Conservation (phyloP, 2,888 invertebrate genomes). For the Sinohyriopsis cumingii region DNA sequence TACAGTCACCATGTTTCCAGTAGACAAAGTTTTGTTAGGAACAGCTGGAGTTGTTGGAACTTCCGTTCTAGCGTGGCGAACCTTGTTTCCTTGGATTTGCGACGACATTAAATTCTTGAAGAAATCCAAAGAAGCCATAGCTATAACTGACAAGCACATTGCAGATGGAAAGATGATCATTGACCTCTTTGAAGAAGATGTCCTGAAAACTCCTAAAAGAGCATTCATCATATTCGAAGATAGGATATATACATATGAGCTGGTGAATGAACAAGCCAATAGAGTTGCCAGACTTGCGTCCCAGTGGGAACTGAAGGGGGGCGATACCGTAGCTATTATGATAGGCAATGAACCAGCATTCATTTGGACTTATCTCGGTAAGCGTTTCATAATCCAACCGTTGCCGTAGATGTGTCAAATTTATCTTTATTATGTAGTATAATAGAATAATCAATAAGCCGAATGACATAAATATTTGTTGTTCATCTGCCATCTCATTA, state of each 20-base stretch:
- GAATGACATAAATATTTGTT: no score
- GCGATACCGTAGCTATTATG: slow-evolving; percentile 61
- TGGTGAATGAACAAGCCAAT: slow-evolving; percentile 61
- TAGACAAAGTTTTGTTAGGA: slow-evolving; percentile 42
- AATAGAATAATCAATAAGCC: no score
- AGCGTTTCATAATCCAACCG: neutral
- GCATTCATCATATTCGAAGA: slow-evolving; percentile 61
- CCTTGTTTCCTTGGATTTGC: slow-evolving; percentile 56
- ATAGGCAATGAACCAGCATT: slow-evolving; percentile 64
- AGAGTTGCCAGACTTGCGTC: slow-evolving; percentile 57
- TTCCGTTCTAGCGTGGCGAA: slow-evolving; percentile 48
- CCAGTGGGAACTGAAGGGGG: slow-evolving; percentile 44
- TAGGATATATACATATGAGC: slow-evolving; percentile 57
- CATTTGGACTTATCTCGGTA: slow-evolving; percentile 65
- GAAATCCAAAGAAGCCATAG: slow-evolving; percentile 18
- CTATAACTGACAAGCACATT: slow-evolving; percentile 13
- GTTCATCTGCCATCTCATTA: no score
- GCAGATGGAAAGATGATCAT: slow-evolving; percentile 23
- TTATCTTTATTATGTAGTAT: no score
- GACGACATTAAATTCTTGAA: slow-evolving; percentile 43
- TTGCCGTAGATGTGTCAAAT: no score
- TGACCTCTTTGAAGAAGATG: slow-evolving; percentile 56
- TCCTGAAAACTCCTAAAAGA: slow-evolving; percentile 45
- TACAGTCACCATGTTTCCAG: slow-evolving; percentile 26
- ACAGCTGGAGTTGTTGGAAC: slow-evolving; percentile 48